phyloP scores from a whole-genome alignment of 2,888 invertebrate species.

The Taenaris catops region DNA sequence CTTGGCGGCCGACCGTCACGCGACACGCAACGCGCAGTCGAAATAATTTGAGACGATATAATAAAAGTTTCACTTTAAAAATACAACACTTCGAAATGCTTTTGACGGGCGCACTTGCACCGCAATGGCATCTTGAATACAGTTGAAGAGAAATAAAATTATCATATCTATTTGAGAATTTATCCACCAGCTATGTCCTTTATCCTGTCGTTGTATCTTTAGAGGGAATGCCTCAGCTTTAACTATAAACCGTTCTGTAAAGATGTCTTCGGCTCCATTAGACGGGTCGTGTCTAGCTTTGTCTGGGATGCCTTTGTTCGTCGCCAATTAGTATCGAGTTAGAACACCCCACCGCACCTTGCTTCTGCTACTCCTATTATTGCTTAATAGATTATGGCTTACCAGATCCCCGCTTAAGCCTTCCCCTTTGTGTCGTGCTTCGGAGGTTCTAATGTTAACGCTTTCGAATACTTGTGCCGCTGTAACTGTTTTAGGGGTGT shows the following conservation, averaged over 20 bases:
- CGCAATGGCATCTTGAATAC: constrained; percentile 4
- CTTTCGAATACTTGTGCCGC: constrained; percentile 8
- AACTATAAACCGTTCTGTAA: constrained; percentile 32
- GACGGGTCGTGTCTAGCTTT: constrained; percentile 37
- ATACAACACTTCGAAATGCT: neutral
- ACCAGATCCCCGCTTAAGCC: constrained; percentile 32
- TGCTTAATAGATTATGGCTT: constrained; percentile 60
- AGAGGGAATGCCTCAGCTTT: constrained; percentile 22
- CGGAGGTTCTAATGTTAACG: constrained; percentile 16
- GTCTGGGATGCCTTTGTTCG: constrained; percentile 56
- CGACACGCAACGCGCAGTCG: too few relatives aligned
- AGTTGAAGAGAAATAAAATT: constrained; percentile 19
- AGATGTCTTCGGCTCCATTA: constrained; percentile 50
- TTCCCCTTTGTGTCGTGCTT: constrained; percentile 41
- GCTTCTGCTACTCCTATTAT: constrained; percentile 39
- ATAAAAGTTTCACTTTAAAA: too few relatives aligned
- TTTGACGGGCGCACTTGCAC: too few relatives aligned
- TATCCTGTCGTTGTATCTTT: constrained; percentile 22
- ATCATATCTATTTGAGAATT: constrained; percentile 19
- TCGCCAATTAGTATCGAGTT: constrained; percentile 48
- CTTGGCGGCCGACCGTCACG: too few relatives aligned
- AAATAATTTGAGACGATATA: too few relatives aligned
- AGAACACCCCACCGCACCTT: constrained; percentile 29
- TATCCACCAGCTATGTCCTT: constrained; percentile 22
- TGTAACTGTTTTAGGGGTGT: too few relatives aligned